Evolutionary conservation across 2,888 invertebrate species (phyloP), one percentile per base, ranked within the genome.

Genomic region (Netelia melanura): DNA sequence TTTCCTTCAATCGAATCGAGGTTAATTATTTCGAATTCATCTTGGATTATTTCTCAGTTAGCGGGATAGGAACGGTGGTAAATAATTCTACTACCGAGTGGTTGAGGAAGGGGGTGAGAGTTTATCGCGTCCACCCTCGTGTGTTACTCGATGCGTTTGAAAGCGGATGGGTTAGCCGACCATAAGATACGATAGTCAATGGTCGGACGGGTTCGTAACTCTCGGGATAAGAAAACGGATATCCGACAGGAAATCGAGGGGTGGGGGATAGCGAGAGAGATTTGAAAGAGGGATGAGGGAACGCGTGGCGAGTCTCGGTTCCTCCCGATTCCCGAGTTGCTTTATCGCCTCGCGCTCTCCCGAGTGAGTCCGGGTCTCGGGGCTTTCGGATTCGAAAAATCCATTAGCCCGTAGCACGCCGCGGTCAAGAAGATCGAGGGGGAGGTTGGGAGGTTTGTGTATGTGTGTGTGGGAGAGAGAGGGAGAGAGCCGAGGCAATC

Each of bases 301-400:
- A 77, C 74, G 43, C 77, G 81, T 67, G 67, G 65, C 52, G 21
- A 58, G 58, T 21, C 58, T 48, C 14, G 67, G 43, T 67, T 72
- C 58, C 62, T 68, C 62, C 83, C 68, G 38, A 38, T 38, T 43
- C 72, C 62, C 72, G 58, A 77, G 74, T 65, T 81, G 77, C 54
- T 84, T 84, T 84, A 84, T 84, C 82, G 79, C 71, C 71, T 82
- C 79, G 75, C 65, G 61, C 52, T 52, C 70, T 48, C 44, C 2
- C 74, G 70, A 75, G 81, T 75, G 79, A 67, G 71, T 80, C 75
- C 67, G 52, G 65, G 62, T 64, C 89, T 58, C 58, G 56, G 90
- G 30, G 30, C 30, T 90, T 91, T 92, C 89, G 79, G 90, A 92
- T 92, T 91, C 90, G 91, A 92, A 92, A 92, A 92, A 92, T 92